Conservation (phyloP, 2,888 invertebrate species). For the Pristionchus fissidentatus region DNA sequence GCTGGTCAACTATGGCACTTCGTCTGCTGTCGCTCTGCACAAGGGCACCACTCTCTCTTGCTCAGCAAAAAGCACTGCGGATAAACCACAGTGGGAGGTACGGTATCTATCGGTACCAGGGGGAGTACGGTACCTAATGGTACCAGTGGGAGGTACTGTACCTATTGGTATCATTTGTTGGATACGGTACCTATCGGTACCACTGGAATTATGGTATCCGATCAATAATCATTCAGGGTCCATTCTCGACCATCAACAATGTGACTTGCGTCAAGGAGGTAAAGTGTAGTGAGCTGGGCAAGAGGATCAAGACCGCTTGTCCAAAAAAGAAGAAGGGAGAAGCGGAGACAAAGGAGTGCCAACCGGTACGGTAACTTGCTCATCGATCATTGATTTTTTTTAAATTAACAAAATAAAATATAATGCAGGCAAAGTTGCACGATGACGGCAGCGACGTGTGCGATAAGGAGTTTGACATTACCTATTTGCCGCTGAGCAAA, state of each 20-base stretch:
- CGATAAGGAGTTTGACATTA: not conserved
- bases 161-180: not conserved
- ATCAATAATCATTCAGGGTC: not conserved
- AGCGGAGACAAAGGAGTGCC: too few relatives aligned
- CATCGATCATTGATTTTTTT: too few relatives aligned
- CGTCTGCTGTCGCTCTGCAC: not conserved
- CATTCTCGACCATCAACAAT: not conserved
- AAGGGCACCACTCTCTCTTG: not conserved
- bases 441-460: not conserved
- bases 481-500: not conserved
- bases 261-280: not conserved
- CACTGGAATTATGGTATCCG: not conserved
- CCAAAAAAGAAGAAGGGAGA: too few relatives aligned
- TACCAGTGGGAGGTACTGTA: not conserved
- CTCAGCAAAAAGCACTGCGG: not conserved
- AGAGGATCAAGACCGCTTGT: too few relatives aligned
- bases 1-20: not conserved
- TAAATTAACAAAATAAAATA: too few relatives aligned
- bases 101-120: too few relatives aligned
- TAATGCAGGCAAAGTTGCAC: not conserved
- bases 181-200: not conserved
- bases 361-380: too few relatives aligned
- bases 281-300: not conserved
- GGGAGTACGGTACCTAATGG: not conserved
- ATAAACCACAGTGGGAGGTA: conserved; percentile 3